Conservation (phyloP, 2,113 vertebrate species). For the Siniperca knerii region DNA sequence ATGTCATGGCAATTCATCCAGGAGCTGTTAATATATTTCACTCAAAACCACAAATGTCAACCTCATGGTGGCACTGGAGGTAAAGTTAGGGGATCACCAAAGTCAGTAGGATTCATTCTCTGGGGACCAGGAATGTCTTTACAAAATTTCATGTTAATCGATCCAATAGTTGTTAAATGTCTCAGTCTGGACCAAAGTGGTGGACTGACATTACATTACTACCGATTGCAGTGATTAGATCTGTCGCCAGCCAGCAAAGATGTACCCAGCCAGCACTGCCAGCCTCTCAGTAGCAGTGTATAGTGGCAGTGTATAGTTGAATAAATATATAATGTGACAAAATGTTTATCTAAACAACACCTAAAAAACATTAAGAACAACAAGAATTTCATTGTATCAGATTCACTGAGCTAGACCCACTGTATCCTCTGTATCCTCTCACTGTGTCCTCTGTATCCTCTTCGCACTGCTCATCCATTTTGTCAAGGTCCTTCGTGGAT, state of each 20-base stretch:
- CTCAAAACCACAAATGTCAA: too few relatives aligned
- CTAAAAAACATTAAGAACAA: background rate
- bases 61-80: background rate
- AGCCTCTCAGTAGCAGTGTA: too few relatives aligned
- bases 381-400: background rate
- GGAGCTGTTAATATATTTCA: background rate
- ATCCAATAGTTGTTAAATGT: background rate
- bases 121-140: background rate
- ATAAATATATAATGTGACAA: background rate
- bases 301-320: too few relatives aligned
- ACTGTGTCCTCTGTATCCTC: constrained; percentile 36
- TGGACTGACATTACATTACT: background rate
- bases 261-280: too few relatives aligned
- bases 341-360: background rate
- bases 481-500: constrained; percentile 65
- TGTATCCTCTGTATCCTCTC: constrained; percentile 35
- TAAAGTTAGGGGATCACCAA: background rate
- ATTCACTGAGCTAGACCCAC: constrained; percentile 1
- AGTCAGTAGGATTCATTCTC: background rate
- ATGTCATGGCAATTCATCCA: background rate
- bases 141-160: background rate
- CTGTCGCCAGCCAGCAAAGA: too few relatives aligned
- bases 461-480: constrained; percentile 66
- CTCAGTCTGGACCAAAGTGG: too few relatives aligned
- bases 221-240: too few relatives aligned